Evolutionary conservation across 2,113 vertebrate genomes (phyloP).

Genomic region (Crypturellus undulatus): DNA sequence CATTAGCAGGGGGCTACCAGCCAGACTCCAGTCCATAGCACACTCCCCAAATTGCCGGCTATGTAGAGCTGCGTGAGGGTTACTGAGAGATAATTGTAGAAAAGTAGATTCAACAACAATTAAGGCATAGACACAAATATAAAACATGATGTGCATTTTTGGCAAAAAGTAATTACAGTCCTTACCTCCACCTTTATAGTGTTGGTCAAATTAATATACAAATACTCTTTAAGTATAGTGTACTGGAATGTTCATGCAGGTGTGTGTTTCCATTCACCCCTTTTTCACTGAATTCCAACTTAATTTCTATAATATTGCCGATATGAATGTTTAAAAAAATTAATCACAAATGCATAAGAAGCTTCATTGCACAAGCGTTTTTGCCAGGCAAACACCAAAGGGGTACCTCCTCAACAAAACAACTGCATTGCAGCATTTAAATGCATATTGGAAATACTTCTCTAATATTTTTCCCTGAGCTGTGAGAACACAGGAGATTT

Average conservation of each 20-base stretch:
- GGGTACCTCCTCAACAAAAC: background rate
- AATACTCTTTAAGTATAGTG: background rate
- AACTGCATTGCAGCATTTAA: background rate
- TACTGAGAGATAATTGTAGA: background rate
- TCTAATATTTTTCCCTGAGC: background rate
- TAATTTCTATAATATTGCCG: background rate
- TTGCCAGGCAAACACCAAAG: background rate
- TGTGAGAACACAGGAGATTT: background rate
- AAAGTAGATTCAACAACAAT: background rate
- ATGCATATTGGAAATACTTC: background rate
- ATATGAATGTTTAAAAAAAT: background rate
- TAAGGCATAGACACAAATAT: background rate
- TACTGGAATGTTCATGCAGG: background rate
- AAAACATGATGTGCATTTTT: background rate
- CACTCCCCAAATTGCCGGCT: background rate
- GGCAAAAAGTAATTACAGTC: background rate
- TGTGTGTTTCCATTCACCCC: background rate
- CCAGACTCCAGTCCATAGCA: background rate
- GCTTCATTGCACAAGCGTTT: background rate
- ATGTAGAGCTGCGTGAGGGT: background rate
- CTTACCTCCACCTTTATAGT: background rate
- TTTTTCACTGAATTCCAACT: background rate
- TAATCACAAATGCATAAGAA: background rate
- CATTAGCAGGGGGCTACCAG: background rate
- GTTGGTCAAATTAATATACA: background rate